phyloP scores from a whole-genome alignment of 2,888 invertebrate genomes.

The Gymnoscelis rufifasciata region DNA sequence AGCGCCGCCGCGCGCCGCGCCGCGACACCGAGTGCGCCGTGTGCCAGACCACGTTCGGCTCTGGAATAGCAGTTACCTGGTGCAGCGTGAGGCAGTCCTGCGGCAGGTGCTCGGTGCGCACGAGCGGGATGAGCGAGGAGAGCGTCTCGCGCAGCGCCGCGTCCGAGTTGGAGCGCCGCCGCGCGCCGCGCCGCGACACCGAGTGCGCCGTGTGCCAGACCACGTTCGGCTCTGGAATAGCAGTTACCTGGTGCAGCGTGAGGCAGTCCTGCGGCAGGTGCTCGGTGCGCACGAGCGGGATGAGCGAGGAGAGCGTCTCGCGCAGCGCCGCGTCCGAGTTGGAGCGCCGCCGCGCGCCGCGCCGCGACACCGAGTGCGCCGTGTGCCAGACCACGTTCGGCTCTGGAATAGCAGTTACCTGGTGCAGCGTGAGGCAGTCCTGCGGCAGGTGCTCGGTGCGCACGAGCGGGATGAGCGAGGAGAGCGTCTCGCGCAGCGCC shows the following conservation, averaged over 20 bases:
- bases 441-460: constrained; percentile 95
- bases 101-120: constrained; percentile 95
- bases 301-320: constrained; percentile 87
- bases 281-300: constrained; percentile 92
- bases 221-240: constrained; percentile 92
- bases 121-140: constrained; percentile 88
- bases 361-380: constrained; percentile 92
- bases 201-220: constrained; percentile 96
- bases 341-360: constrained; percentile 85
- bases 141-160: constrained; percentile 85
- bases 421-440: constrained; percentile 86
- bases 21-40: constrained; percentile 95
- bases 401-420: constrained; percentile 81
- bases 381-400: constrained; percentile 95
- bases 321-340: constrained; percentile 86
- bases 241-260: constrained; percentile 82
- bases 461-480: constrained; percentile 90
- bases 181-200: constrained; percentile 88
- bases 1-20: constrained; percentile 86
- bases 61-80: constrained; percentile 83
- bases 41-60: constrained; percentile 93
- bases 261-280: constrained; percentile 93
- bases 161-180: constrained; percentile 85
- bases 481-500: constrained; percentile 84
- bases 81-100: constrained; percentile 87